Percentiles rank a stretch among this genome's conserved stretches.
Conservation (phyloP, 2,797 vertebrate genomes). For the Tympanoctomys barrerae region DNA sequence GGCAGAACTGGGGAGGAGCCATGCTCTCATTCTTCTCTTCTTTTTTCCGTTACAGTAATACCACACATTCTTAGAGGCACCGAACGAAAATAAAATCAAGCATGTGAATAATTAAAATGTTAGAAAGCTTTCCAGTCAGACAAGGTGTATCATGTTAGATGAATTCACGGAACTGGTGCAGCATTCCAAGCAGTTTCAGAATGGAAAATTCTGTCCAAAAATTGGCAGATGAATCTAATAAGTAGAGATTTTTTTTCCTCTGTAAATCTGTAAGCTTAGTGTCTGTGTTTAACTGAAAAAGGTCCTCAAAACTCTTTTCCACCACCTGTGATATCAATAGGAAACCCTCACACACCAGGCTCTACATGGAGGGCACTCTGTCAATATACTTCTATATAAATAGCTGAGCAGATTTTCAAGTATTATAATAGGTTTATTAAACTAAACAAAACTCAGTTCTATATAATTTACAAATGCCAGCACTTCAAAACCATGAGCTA, state of each 20-base stretch:
- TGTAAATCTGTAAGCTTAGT: background rate
- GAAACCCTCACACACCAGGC: background rate
- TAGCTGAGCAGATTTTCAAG: background rate
- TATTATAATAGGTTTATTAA: background rate
- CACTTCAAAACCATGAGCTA: background rate
- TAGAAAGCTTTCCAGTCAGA: slow-evolving; percentile 42
- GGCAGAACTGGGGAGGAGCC: background rate
- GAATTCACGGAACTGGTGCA: background rate
- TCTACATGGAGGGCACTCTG: background rate
- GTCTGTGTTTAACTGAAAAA: background rate
- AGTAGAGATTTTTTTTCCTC: background rate
- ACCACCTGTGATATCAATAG: fast-evolving
- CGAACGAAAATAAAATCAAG: slow-evolving; percentile 39
- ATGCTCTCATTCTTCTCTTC: background rate
- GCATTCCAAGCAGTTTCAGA: background rate
- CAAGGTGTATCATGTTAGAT: background rate
- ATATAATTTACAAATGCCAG: background rate
- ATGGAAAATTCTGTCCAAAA: background rate
- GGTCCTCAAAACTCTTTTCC: background rate
- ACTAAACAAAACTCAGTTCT: background rate
- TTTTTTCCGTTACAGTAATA: slow-evolving; percentile 33
- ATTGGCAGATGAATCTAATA: background rate
- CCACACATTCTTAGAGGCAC: background rate
- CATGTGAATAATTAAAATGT: slow-evolving; percentile 53
- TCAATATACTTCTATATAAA: background rate